Percentiles rank a stretch among this genome's conserved stretches.
Evolutionary conservation across 1,140 invertebrate species (phyloP).

Genomic region (Thaumatotibia leucotreta): DNA sequence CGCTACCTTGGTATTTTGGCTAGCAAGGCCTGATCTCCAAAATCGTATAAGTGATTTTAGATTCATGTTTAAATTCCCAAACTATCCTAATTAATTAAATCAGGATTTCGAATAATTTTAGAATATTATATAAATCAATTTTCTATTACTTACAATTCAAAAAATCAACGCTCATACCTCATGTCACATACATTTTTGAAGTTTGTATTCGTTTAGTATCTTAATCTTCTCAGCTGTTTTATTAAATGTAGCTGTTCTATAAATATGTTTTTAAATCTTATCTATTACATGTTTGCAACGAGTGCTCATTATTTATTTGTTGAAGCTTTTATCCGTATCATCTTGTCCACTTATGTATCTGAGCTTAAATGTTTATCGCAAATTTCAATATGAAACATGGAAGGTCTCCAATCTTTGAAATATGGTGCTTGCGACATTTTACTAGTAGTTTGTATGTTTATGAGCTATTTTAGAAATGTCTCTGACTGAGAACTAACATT

Average conservation of each 20-base stretch:
- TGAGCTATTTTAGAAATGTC: neutral
- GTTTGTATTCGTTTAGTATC: neutral
- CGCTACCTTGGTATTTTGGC: no score
- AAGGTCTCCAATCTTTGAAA: neutral
- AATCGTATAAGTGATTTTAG: no score
- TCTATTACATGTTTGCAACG: neutral
- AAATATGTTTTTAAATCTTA: constrained; percentile 20
- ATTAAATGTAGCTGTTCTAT: neutral
- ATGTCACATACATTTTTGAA: neutral
- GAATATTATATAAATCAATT: no score
- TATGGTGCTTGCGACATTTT: neutral
- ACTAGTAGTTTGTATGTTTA: neutral
- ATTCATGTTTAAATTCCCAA: no score
- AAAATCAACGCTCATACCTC: no score
- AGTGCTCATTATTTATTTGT: neutral
- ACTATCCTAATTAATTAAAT: no score
- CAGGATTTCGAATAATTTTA: no score
- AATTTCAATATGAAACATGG: neutral
- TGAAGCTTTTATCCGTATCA: constrained; percentile 24
- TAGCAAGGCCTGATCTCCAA: no score
- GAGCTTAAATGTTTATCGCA: neutral
- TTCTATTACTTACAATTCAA: no score
- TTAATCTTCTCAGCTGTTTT: neutral
- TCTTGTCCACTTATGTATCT: neutral
- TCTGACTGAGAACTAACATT: neutral